phyloP scores from a whole-genome alignment of 2,888 invertebrate genomes.

The Disparrhopalites patrizii region DNA sequence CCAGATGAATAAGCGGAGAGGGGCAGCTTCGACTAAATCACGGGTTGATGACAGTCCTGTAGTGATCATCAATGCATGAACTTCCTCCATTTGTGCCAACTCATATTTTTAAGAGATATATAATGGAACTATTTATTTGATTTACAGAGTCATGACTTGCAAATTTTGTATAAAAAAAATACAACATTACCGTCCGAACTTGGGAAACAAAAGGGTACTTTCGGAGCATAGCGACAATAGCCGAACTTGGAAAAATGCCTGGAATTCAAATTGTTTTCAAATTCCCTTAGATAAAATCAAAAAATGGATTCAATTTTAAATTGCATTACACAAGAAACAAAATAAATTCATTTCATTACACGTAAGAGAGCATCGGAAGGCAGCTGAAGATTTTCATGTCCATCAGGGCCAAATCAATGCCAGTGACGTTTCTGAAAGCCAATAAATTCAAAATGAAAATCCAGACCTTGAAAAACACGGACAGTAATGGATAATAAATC shows the following conservation, averaged over 20 bases:
- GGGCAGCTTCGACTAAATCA: constrained; percentile 59
- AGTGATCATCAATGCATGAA: background rate
- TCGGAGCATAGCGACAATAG: constrained; percentile 61
- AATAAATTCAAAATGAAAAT: constrained; percentile 17
- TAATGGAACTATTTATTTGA: too few relatives aligned
- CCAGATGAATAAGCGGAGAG: constrained; percentile 62
- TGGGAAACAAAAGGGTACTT: constrained; percentile 59
- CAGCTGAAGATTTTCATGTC: constrained; percentile 56
- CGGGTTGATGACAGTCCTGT: constrained; percentile 60
- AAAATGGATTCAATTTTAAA: background rate
- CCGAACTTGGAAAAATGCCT: constrained; percentile 60
- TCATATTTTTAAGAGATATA: too few relatives aligned
- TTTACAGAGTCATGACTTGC: too few relatives aligned
- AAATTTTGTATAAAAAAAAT: too few relatives aligned
- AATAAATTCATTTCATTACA: constrained; percentile 52
- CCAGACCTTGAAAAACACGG: background rate
- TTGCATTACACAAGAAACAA: constrained; percentile 2
- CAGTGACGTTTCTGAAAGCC: constrained; percentile 54
- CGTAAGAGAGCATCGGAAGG: constrained; percentile 55
- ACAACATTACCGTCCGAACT: constrained; percentile 59
- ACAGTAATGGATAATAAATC: background rate
- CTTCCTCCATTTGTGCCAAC: too few relatives aligned
- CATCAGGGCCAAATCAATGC: constrained; percentile 55
- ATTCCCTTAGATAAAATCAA: background rate
- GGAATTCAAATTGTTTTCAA: background rate